Base-by-base conservation (phyloP, 2,797 vertebrate species). In the Dromococcyx pavoninus region DNA sequence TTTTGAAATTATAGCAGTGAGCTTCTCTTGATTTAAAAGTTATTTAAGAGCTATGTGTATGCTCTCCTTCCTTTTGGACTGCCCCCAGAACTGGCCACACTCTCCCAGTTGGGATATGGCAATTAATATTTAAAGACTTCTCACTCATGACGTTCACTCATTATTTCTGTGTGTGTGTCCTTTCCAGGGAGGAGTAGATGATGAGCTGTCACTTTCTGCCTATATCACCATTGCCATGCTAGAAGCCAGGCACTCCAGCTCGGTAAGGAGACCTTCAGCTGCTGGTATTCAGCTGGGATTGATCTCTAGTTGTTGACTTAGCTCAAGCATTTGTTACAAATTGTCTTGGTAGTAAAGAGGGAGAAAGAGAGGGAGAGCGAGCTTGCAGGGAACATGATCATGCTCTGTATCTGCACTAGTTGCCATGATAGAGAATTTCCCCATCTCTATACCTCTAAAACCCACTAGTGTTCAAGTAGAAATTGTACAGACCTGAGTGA, bases 171-270 rank as follows among this genome's bases (percentile, higher is more conserved):
- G 39, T 91, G 33, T 3, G 0, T 88, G 37, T 80, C 37, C 37
- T 81, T 94, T 96, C 37, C 83, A 98, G 98, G 96, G 94, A 67
- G 94, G 88, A 85, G 75, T 96, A 11, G 89, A 97, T 50, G 93
- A 97, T 0, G 85, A 97, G 14, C 23, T 97, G 60, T 92, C 89
- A 0, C 92, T 98, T 58, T 97, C 97, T 60, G 94, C 97, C 6
- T 97, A 97, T 22, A 80, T 86, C 28, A 92, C 96, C 28, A 93
- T 95, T 81, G 94, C 94, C 8, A 75, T 98, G 89, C 77, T 98
- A 72, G 97, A 98, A 96, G 96, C 96, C 48, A 97, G 93, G 23
- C 89, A 97, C 66, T 77, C 89, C 28, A 41, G 19, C 48, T 91
- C 10, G 71, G 98, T 98, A 97, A 69, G 97, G 12, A 75, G 58